Evolutionary conservation across 2,888 invertebrate genomes (phyloP).

Genomic region (Eupelmus urozonus): DNA sequence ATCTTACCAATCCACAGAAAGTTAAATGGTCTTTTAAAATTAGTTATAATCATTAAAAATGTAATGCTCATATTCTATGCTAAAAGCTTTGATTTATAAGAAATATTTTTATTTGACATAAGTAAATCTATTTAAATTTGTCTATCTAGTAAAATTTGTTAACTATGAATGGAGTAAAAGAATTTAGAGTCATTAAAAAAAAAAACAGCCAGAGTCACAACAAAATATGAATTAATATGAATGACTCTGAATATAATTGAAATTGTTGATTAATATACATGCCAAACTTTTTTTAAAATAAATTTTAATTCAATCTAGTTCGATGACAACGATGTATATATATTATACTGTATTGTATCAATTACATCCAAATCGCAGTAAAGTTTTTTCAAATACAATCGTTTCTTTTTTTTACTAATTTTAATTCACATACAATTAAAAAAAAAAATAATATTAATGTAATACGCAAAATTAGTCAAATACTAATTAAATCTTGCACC

Average conservation of each 20-base stretch:
- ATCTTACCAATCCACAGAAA: too few relatives aligned
- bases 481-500: too few relatives aligned
- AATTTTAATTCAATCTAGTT: slow-evolving; percentile 30
- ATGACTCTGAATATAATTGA: slow-evolving; percentile 6
- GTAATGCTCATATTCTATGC: too few relatives aligned
- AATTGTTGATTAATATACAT: slow-evolving; percentile 18
- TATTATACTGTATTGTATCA: slow-evolving; percentile 71
- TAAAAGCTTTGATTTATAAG: too few relatives aligned
- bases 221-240: neutral
- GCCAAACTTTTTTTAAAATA: slow-evolving; percentile 26
- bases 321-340: slow-evolving; percentile 68
- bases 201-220: slow-evolving; percentile 4
- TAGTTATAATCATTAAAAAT: too few relatives aligned
- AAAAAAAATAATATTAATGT: neutral
- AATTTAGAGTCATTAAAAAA: neutral
- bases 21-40: too few relatives aligned
- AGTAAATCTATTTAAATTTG: too few relatives aligned
- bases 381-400: slow-evolving; percentile 8
- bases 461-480: too few relatives aligned
- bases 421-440: neutral
- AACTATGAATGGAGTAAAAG: too few relatives aligned
- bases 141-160: too few relatives aligned
- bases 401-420: neutral
- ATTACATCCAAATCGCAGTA: slow-evolving; percentile 39
- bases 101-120: too few relatives aligned